Percentiles rank a stretch among this genome's conserved stretches.
phyloP scores from a whole-genome alignment of 2,888 invertebrate genomes.

The Coleophora flavipennella region DNA sequence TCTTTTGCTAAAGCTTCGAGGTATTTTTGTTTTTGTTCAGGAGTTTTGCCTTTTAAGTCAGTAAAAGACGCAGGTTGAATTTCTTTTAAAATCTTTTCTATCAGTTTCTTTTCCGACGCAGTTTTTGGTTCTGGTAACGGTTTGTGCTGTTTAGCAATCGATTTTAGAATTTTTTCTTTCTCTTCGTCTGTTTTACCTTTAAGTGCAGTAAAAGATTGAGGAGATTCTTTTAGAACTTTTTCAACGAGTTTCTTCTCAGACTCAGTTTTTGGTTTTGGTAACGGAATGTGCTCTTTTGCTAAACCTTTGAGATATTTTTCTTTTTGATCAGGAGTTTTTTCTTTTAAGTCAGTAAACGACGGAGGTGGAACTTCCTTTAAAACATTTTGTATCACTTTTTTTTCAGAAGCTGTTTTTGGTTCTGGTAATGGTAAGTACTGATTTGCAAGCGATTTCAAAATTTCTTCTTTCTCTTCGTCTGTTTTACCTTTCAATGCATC shows the following conservation, averaged over 20 bases:
- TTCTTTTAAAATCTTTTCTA: no score
- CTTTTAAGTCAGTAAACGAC: constrained; percentile 14
- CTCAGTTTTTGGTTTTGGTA: no score
- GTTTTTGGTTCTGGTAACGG: neutral
- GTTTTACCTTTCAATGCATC: constrained; percentile 22
- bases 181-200: no score
- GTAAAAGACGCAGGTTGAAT: no score
- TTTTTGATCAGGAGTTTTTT: constrained; percentile 12
- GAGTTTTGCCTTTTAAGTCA: no score
- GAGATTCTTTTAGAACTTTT: no score
- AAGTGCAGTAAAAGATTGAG: no score
- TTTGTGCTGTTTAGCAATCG: neutral
- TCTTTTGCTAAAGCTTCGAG: no score
- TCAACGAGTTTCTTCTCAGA: constrained; percentile 24
- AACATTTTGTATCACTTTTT: constrained; percentile 17
- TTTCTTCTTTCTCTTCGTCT: constrained; percentile 15
- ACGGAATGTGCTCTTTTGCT: constrained; percentile 13
- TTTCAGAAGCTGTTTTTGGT: constrained; percentile 17
- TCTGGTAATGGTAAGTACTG: constrained; percentile 12
- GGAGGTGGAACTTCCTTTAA: constrained; percentile 13
- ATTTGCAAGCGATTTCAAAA: constrained; percentile 10
- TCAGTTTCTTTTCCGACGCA: constrained; percentile 1
- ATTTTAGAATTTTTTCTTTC: no score
- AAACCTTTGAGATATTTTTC: constrained; percentile 6
- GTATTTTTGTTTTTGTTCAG: no score